Evolutionary conservation across 2,888 invertebrate genomes (phyloP).

Genomic region (Mellilla xanthometata): DNA sequence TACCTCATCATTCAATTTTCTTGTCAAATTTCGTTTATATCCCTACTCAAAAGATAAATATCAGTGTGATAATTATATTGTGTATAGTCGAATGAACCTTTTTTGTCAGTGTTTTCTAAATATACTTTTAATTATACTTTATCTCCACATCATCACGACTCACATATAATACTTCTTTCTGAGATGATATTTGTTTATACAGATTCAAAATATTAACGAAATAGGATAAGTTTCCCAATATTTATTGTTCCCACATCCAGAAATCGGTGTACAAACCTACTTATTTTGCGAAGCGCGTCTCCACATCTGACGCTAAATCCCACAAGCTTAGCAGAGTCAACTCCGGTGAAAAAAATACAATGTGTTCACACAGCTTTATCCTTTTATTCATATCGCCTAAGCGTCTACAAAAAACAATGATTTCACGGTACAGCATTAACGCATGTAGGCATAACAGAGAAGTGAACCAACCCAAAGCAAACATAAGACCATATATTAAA

Average conservation of each 20-base stretch:
- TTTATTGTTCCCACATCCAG: slow-evolving; percentile 41
- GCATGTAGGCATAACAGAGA: slow-evolving; percentile 80
- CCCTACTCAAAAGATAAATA: too few relatives aligned
- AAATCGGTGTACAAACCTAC: slow-evolving; percentile 35
- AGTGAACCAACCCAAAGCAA: slow-evolving; percentile 71
- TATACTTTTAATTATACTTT: too few relatives aligned
- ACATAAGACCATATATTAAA: slow-evolving; percentile 79
- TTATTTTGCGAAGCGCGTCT: slow-evolving; percentile 48
- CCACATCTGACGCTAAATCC: slow-evolving; percentile 55
- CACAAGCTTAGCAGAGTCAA: slow-evolving; percentile 67
- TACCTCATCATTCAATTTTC: too few relatives aligned
- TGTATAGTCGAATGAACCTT: too few relatives aligned
- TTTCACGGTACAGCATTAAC: slow-evolving; percentile 81
- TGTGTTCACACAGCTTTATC: slow-evolving; percentile 69
- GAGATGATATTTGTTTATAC: too few relatives aligned
- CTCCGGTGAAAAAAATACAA: slow-evolving; percentile 60
- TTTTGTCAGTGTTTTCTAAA: too few relatives aligned
- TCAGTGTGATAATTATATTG: too few relatives aligned
- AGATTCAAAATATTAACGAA: too few relatives aligned
- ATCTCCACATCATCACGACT: too few relatives aligned
- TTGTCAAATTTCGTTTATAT: too few relatives aligned
- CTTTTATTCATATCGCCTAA: slow-evolving; percentile 76
- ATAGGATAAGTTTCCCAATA: not conserved
- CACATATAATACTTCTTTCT: too few relatives aligned
- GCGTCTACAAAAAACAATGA: slow-evolving; percentile 78